phyloP scores from a whole-genome alignment of 2,797 vertebrate species.

The Borostomias antarcticus region DNA sequence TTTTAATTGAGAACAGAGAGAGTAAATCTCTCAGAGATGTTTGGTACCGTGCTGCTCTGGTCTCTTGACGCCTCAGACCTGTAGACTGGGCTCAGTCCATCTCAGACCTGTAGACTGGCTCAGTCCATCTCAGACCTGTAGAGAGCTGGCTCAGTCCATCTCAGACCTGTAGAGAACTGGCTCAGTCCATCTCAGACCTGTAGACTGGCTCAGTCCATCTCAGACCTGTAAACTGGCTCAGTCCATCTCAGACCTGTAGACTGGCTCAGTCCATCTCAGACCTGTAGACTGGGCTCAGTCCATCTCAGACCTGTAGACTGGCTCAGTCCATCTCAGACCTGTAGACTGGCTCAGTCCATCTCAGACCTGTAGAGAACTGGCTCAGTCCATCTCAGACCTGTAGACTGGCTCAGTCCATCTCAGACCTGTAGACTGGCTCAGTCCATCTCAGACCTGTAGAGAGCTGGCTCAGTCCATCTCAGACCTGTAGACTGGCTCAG shows the following conservation, averaged over 20 bases:
- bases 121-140: neutral
- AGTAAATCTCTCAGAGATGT: constrained; percentile 51
- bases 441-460: constrained; percentile 1
- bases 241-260: too few relatives aligned
- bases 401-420: too few relatives aligned
- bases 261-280: constrained; percentile 18
- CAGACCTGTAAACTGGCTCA: too few relatives aligned
- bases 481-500: neutral
- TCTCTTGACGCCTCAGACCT: neutral
- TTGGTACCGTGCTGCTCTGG: constrained; percentile 36
- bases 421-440: neutral
- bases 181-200: too few relatives aligned
- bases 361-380: neutral
- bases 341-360: neutral
- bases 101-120: neutral
- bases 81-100: neutral
- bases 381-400: neutral
- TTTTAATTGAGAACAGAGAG: constrained; percentile 61
- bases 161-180: neutral
- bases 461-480: neutral
- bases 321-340: too few relatives aligned
- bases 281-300: too few relatives aligned
- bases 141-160: neutral
- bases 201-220: too few relatives aligned
- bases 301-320: too few relatives aligned